These are phyloP conservation scores for Glyphotaelius pellucidus DNA, from an alignment of 2,888 invertebrate species.

Conservation along the genomic window DNA sequence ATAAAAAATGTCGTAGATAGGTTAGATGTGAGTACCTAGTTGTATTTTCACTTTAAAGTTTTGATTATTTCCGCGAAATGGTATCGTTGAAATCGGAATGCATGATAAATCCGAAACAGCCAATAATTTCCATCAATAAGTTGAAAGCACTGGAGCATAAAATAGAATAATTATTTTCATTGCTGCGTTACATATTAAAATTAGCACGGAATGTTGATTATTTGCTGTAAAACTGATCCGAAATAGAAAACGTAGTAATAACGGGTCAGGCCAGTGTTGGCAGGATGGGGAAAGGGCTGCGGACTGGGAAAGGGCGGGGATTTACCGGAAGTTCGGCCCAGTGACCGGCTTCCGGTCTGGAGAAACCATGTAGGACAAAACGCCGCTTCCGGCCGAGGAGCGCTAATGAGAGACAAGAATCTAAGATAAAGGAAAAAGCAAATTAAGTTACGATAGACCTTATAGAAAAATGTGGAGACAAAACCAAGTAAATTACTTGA, in stretches of 20 bases:
- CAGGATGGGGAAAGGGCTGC: not conserved
- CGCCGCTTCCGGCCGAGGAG: not conserved
- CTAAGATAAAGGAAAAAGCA: not conserved
- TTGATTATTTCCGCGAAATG: not conserved
- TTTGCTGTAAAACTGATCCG: not conserved
- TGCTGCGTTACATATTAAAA: not conserved
- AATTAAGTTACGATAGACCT: not conserved
- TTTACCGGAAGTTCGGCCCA: conserved; percentile 13
- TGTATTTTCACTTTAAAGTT: not conserved
- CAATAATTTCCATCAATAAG: not conserved
- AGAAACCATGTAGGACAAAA: not conserved
- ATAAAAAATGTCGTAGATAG: too few relatives aligned
- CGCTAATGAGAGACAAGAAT: not conserved
- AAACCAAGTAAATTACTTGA: not conserved
- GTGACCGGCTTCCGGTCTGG: not conserved
- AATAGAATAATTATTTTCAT: not conserved
- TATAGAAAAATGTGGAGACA: not conserved
- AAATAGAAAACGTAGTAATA: not conserved
- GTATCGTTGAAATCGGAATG: not conserved
- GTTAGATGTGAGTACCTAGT: too few relatives aligned
- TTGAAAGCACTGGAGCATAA: not conserved
- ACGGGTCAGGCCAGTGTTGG: not conserved
- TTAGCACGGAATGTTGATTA: not conserved
- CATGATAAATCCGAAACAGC: not conserved
- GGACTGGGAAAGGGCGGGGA: not conserved